Evolutionary conservation across 2,888 invertebrate genomes (phyloP), one percentile per base, ranked within the genome.

Genomic region (Melieria crassipennis): DNA sequence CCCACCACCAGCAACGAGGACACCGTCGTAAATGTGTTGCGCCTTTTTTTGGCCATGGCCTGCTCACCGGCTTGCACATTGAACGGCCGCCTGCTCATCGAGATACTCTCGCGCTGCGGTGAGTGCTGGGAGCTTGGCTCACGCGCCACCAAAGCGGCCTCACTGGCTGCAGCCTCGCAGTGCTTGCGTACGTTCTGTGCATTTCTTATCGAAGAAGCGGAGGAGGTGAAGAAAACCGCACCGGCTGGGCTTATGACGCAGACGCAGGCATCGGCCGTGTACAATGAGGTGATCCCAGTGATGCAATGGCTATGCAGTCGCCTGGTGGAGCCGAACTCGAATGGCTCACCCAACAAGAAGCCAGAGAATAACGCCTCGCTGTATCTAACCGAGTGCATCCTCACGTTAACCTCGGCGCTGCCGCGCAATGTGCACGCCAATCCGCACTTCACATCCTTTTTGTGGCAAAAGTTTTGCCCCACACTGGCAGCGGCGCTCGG

Each of bases 401-500:
- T 95, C 74, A 95, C 96, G 0, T 87, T 97, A 72, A 92, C 95
- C 80, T 93, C 93, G 9, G 95, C 94, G 65, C 87, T 95, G 65
- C 94, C 95, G 0, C 93, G 93, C 78, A 91, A 93, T 77, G 94
- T 95, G 7, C 93, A 94, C 79, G 92, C 92, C 3, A 95, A 95
- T 87, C 91, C 92, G 1, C 95, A 95, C 86, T 95, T 95, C 82
- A 94, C 94, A 3, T 94, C 94, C 4, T 95, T 95, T 81, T 88
- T 95, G 9, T 95, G 97, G 97, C 96, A 97, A 85, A 93, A 95
- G 80, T 93, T 97, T 81, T 97, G 96, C 80, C 97, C 97, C 0
- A 93, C 94, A 1, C 87, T 97, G 75, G 93, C 97, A 70, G 93
- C 94, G 0, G 92, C 97, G 72, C 89, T 97, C 4, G 97, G 97